Percentiles rank a stretch among this genome's conserved stretches.
Evolutionary conservation across 2,888 invertebrate genomes (phyloP).

Genomic region (Hypercompe scribonia): DNA sequence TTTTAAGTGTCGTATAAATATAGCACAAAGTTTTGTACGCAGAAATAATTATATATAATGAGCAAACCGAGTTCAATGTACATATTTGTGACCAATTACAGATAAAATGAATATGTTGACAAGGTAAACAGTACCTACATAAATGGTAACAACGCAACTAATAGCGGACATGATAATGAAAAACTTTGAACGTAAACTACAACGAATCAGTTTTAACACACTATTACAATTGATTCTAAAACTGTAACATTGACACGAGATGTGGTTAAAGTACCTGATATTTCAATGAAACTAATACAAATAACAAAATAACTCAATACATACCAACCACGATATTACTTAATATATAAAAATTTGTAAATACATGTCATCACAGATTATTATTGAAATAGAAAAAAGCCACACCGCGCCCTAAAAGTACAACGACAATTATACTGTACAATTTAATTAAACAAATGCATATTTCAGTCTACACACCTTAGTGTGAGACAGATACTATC

Average conservation of each 20-base stretch:
- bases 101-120: conserved; percentile 21
- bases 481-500: conserved; percentile 9
- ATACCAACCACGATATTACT: background rate
- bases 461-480: conserved; percentile 26
- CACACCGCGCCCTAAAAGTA: conserved; percentile 25
- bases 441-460: conserved; percentile 24
- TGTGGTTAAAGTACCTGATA: conserved; percentile 43
- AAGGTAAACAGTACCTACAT: conserved; percentile 30
- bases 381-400: conserved; percentile 6
- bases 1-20: background rate
- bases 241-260: conserved; percentile 65
- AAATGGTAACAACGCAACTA: conserved; percentile 18
- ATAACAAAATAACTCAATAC: background rate
- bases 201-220: no score
- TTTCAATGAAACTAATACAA: background rate
- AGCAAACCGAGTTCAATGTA: background rate
- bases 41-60: background rate
- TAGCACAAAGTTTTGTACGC: background rate
- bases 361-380: conserved; percentile 4
- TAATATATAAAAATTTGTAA: background rate
- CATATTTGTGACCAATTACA: conserved; percentile 18
- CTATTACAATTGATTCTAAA: conserved; percentile 61
- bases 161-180: conserved; percentile 27
- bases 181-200: background rate
- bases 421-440: conserved; percentile 15